phyloP scores from a whole-genome alignment of 2,113 vertebrate species.

The Scomber japonicus region DNA sequence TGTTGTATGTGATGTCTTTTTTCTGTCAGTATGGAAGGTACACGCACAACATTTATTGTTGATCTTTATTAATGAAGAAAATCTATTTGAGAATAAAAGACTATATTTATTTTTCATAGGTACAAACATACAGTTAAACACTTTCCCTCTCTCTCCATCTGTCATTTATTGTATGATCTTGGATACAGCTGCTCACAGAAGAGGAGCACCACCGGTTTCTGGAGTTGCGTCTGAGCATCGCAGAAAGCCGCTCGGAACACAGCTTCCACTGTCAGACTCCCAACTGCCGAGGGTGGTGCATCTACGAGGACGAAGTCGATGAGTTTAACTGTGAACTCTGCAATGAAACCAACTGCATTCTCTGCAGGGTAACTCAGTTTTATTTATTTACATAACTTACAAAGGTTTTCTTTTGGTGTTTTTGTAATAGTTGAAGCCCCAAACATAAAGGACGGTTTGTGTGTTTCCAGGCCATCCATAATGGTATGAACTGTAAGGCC shows the following conservation, averaged over 20 bases:
- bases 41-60: no score
- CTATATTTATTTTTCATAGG: neutral
- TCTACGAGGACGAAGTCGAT: slow-evolving; percentile 92
- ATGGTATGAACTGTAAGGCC: slow-evolving; percentile 89
- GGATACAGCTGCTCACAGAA: slow-evolving; percentile 84
- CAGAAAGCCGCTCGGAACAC: slow-evolving; percentile 88
- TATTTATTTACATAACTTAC: fast-evolving
- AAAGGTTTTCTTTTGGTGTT: neutral
- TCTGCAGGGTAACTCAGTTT: slow-evolving; percentile 78
- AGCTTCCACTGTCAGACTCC: slow-evolving; percentile 92
- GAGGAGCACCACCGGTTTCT: slow-evolving; percentile 88
- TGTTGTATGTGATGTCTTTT: no score
- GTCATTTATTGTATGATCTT: neutral
- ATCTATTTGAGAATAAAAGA: no score
- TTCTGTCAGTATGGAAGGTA: no score
- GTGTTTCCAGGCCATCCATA: slow-evolving; percentile 87
- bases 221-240: slow-evolving; percentile 88
- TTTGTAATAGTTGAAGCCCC: neutral
- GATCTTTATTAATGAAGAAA: no score
- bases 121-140: neutral
- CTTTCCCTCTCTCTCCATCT: neutral
- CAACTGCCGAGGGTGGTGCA: slow-evolving; percentile 92
- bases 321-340: slow-evolving; percentile 89
- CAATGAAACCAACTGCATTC: slow-evolving; percentile 80
- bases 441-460: neutral